These are phyloP conservation scores for Crocodylus rhombifer DNA, from an alignment of 2,797 vertebrate genomes.

Conservation along the genomic window DNA sequence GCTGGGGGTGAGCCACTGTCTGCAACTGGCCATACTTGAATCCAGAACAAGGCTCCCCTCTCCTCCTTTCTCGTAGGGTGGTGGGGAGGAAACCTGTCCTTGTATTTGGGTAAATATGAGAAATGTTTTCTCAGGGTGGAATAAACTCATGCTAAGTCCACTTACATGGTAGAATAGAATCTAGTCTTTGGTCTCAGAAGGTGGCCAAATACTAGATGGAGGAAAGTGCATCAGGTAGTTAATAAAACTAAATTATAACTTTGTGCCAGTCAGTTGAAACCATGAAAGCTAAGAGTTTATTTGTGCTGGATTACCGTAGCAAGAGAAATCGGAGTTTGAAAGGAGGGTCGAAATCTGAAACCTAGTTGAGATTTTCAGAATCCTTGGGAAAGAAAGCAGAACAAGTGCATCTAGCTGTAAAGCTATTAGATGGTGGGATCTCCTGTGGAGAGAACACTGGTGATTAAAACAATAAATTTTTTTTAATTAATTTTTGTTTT, in stretches of 20 bases:
- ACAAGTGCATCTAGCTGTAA: not conserved
- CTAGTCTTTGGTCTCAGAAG: not conserved
- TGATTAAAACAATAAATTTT: too few relatives aligned
- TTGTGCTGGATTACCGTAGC: not conserved
- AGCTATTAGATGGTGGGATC: not conserved
- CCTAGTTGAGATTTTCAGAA: not conserved
- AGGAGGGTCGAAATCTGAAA: not conserved
- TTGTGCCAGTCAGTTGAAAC: not conserved
- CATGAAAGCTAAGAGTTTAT: not conserved
- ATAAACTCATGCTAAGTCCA: too few relatives aligned
- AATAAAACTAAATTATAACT: not conserved
- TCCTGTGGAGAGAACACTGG: not conserved
- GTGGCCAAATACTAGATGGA: not conserved
- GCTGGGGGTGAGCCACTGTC: too few relatives aligned
- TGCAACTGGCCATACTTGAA: too few relatives aligned
- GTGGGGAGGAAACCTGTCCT: too few relatives aligned
- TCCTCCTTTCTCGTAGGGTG: too few relatives aligned
- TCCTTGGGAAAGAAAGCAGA: not conserved
- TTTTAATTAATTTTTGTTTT: too few relatives aligned
- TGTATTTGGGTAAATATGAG: too few relatives aligned
- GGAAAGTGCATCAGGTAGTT: not conserved
- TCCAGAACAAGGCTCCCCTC: too few relatives aligned
- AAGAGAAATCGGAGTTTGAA: not conserved
- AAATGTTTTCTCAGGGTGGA: too few relatives aligned
- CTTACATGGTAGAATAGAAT: not conserved